These are phyloP conservation scores for Parauchenoglanis punctatus DNA, from an alignment of 2,797 vertebrate genomes.

Conservation along the genomic window DNA sequence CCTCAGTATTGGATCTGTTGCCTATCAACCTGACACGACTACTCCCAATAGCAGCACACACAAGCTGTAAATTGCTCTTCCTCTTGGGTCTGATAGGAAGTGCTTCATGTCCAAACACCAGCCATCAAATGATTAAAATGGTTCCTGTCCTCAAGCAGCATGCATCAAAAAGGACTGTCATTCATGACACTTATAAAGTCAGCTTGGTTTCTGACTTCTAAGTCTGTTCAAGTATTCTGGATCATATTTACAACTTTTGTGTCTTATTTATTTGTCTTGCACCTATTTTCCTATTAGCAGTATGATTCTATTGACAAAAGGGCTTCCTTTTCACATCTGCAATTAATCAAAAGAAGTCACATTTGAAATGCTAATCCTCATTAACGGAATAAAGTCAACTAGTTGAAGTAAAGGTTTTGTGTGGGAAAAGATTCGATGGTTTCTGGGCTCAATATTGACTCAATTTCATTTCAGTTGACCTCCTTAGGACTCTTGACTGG, in stretches of 20 bases:
- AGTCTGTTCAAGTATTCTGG: neutral
- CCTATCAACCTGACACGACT: constrained; percentile 2
- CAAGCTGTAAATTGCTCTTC: constrained; percentile 9
- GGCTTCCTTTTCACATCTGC: neutral
- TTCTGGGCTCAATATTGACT: neutral
- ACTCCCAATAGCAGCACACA: neutral
- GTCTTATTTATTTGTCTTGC: neutral
- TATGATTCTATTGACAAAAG: neutral
- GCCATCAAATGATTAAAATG: constrained; percentile 20
- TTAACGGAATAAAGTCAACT: neutral
- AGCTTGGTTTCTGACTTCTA: neutral
- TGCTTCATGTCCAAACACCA: constrained; percentile 17
- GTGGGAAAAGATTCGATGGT: neutral
- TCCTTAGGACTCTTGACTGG: neutral
- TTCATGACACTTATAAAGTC: neutral
- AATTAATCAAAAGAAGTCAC: neutral
- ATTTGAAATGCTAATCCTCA: neutral
- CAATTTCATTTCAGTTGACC: neutral
- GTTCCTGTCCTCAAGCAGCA: constrained; percentile 6
- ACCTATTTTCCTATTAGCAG: neutral
- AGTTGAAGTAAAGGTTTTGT: neutral
- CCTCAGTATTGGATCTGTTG: neutral
- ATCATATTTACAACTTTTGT: neutral
- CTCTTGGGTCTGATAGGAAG: neutral
- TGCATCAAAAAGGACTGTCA: constrained; percentile 20